Conservation (phyloP, 2,888 invertebrate genomes). For the Eretmocerus hayati region DNA sequence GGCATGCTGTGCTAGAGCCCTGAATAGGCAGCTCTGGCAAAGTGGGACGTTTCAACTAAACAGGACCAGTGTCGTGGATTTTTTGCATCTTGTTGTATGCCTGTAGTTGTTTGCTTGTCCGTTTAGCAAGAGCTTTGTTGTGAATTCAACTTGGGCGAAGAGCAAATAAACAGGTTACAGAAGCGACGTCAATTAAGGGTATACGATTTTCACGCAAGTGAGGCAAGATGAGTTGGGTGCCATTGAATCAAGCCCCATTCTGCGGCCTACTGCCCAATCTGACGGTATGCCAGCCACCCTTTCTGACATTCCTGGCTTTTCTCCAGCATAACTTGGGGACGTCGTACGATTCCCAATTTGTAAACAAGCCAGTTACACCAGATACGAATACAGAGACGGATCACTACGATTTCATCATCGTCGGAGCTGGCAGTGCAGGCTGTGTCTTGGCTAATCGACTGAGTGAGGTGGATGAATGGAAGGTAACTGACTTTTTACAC, state of each 20-base stretch:
- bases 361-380: neutral
- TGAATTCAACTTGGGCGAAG: too few relatives aligned
- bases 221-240: conserved; percentile 2
- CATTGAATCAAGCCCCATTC: neutral
- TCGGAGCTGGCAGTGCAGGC: conserved; percentile 7
- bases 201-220: too few relatives aligned
- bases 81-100: too few relatives aligned
- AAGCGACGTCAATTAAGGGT: too few relatives aligned
- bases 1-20: too few relatives aligned
- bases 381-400: neutral
- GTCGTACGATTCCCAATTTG: neutral
- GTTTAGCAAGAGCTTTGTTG: too few relatives aligned
- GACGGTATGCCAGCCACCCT: conserved; percentile 2
- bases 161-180: too few relatives aligned
- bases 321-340: neutral
- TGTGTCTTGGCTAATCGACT: conserved; percentile 7
- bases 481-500: too few relatives aligned
- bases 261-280: neutral
- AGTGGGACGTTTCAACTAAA: too few relatives aligned
- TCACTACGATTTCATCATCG: conserved; percentile 6
- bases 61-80: too few relatives aligned
- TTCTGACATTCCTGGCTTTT: conserved; percentile 5
- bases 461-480: conserved; percentile 5
- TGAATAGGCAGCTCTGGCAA: too few relatives aligned
- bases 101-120: too few relatives aligned